A percentile compares a stretch with the other conserved stretches of the same genome.
phyloP scores from a whole-genome alignment of 1,140 invertebrate genomes.

The Paraescarpia echinospica region DNA sequence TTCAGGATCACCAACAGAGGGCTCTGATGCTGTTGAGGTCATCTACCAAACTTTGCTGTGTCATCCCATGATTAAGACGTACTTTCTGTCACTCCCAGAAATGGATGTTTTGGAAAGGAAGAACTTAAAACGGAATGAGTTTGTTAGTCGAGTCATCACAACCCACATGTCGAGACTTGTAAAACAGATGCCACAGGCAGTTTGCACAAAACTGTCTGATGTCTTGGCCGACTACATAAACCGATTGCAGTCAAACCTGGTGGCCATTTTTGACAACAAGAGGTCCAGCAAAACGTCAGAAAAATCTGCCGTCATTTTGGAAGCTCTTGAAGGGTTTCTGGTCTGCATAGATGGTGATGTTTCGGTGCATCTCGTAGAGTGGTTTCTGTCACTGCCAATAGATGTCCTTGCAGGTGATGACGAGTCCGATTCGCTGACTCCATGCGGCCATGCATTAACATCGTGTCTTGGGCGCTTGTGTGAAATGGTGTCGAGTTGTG shows the following conservation, averaged over 20 bases:
- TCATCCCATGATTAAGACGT: not conserved
- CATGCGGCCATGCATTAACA: not conserved
- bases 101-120: not conserved
- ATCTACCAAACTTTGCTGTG: not conserved
- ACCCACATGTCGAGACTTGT: not conserved
- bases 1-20: not conserved
- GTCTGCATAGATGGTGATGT: not conserved
- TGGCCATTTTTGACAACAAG: not conserved
- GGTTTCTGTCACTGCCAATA: not conserved
- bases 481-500: not conserved
- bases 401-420: not conserved
- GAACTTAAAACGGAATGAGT: not conserved
- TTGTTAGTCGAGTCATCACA: not conserved
- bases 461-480: not conserved
- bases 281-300: not conserved
- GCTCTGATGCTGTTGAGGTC: not conserved
- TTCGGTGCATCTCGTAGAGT: not conserved
- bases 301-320: not conserved
- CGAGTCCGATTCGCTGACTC: not conserved
- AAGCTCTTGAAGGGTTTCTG: not conserved
- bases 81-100: not conserved
- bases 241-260: not conserved
- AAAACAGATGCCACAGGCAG: not conserved
- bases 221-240: not conserved
- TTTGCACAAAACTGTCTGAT: not conserved